Base-by-base conservation (phyloP, 2,888 invertebrate genomes). In the Drosophila histrio region DNA sequence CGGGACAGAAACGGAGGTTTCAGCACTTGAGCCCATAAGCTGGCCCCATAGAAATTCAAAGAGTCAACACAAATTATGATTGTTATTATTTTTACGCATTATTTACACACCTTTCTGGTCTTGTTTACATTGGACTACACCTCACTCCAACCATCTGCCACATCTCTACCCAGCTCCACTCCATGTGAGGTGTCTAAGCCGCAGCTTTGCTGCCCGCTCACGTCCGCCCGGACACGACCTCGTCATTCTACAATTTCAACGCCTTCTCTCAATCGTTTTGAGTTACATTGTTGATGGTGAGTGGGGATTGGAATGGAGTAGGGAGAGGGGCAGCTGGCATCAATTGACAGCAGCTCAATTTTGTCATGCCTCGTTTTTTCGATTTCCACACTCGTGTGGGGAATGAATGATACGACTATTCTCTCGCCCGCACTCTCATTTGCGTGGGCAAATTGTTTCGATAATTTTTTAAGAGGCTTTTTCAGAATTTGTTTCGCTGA, bases 81-180 rank as follows among this genome's bases (percentile, higher is more conserved):
- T 68, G 78, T 80, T 82, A 82, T 82, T 82, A 87, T 86, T 86
- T 82, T 83, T 82, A 86, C 84, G 82, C 82, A 82, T 82, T 86
- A 86, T 82, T 86, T 86, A 84, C 80, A 82, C 87, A 82, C 82
- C 84, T 85, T 86, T 86, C 68, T 50, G 84, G 84, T 68, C 66
- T 50, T 85, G 83, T 82, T 85, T 81, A 81, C 69, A 81, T 71
- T 77, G 34, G 49, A 17, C 66, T 34, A 22, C 52, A 52, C 63
- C 30, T 11, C 13, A 15, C 19, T 5, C 63, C 39, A 13, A 28
- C 28, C 21, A 50, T 11, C 65, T 36, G 41, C 38, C 21, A 17
- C 67, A 47, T 32, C 59, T 47, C 67, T 8, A 17, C 6, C 26
- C 22, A 28, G 21, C 34, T 44, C 38, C 53, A 57, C 61, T 38